These are phyloP conservation scores for Epicauta chinensis DNA, from an alignment of 1,140 invertebrate species.

Conservation along the genomic window DNA sequence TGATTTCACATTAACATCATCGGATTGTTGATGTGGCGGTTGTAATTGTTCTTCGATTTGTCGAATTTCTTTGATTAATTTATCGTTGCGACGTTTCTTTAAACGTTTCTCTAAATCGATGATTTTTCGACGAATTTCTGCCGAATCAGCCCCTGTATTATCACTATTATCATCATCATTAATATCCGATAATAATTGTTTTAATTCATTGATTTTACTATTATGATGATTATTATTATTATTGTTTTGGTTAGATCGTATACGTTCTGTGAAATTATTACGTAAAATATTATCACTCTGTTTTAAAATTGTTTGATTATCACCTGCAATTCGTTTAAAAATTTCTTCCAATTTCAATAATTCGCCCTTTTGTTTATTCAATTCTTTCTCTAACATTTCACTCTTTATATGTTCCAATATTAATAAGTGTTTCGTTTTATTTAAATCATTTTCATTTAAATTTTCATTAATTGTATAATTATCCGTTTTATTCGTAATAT, in stretches of 20 bases:
- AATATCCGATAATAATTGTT: slow-evolving; percentile 6
- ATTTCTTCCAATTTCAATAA: background rate
- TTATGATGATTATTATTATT: slow-evolving; percentile 4
- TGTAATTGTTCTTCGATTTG: slow-evolving; percentile 1
- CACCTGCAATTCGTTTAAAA: background rate
- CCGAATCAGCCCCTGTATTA: background rate
- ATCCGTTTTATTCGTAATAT: slow-evolving; percentile 9
- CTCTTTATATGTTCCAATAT: slow-evolving; percentile 22
- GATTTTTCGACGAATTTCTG: slow-evolving; percentile 5
- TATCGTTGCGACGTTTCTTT: slow-evolving; percentile 3
- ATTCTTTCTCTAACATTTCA: slow-evolving; percentile 21
- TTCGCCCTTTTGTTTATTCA: slow-evolving; percentile 20
- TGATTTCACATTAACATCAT: slow-evolving; percentile 1
- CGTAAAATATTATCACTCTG: too few relatives aligned
- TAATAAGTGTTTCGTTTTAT: slow-evolving; percentile 18
- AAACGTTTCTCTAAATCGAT: slow-evolving; percentile 1
- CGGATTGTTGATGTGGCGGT: background rate
- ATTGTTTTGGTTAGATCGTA: too few relatives aligned
- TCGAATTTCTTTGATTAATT: background rate
- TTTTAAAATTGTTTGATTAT: background rate
- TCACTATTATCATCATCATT: slow-evolving; percentile 2
- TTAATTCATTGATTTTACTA: background rate
- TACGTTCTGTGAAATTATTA: background rate
- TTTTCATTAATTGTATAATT: slow-evolving; percentile 9
- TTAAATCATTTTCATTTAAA: slow-evolving; percentile 17